Conservation (phyloP, 2,888 invertebrate species). For the Eucriotettix oculatus region DNA sequence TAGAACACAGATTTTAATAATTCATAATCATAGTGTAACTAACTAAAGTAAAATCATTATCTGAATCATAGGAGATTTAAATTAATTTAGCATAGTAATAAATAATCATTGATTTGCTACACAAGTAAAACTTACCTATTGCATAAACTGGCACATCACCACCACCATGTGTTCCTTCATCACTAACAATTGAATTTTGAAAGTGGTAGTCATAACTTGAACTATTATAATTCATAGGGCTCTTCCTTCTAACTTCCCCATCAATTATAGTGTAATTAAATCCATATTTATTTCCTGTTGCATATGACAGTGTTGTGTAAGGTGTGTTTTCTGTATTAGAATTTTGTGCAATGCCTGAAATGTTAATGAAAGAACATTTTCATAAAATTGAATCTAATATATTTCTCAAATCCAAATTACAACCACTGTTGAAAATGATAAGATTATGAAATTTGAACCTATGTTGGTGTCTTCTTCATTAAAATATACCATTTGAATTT, state of each 20-base stretch:
- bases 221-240: slow-evolving; percentile 43
- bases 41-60: no score
- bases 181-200: slow-evolving; percentile 48
- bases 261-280: slow-evolving; percentile 41
- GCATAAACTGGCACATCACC: slow-evolving; percentile 78
- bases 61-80: no score
- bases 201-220: slow-evolving; percentile 51
- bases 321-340: slow-evolving; percentile 45
- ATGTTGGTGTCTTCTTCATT: no score
- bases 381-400: neutral
- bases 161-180: slow-evolving; percentile 66
- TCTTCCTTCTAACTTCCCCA: slow-evolving; percentile 31
- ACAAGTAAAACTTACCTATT: slow-evolving; percentile 31
- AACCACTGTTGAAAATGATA: neutral
- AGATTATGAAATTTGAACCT: no score
- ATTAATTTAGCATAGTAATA: no score
- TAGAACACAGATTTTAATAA: no score
- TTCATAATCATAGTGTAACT: no score
- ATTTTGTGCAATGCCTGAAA: slow-evolving; percentile 39
- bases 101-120: no score
- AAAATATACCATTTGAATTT: no score
- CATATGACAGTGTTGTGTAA: slow-evolving; percentile 65
- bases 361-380: slow-evolving; percentile 2
- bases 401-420: neutral
- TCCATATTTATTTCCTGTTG: slow-evolving; percentile 46